Evolutionary conservation across 2,888 invertebrate species (phyloP), one percentile per base, ranked within the genome.

Genomic region (Lycocerus yunnanus): DNA sequence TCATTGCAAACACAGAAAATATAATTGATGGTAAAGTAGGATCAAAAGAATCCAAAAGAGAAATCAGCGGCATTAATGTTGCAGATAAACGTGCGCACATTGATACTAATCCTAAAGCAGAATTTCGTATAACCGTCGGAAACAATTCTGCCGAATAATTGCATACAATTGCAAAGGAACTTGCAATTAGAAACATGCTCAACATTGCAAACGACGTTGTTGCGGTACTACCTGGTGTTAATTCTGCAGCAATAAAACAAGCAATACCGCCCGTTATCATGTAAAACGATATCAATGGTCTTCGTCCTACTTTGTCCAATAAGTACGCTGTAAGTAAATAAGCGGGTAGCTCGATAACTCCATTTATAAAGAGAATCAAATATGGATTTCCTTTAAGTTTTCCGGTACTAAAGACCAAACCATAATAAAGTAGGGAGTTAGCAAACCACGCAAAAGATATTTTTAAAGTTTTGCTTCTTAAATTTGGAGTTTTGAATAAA

Each of bases 141-240:
- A 95, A 96, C 15, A 95, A 85, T 87, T 96, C 95, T 0, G 95
- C 95, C 0, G 95, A 95, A 83, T 95, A 96, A 82, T 95, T 95
- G 84, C 95, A 96, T 78, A 95, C 92, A 21, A 95, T 93, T 13
- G 95, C 95, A 86, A 96, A 96, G 0, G 95, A 95, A 68, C 94
- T 93, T 8, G 95, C 94, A 68, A 96, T 94, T 81, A 95, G 92
- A 43, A 95, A 89, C 87, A 96, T 96, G 0, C 95, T 95, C 15
- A 92, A 84, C 86, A 95, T 91, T 0, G 94, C 94, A 75, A 94
- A 89, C 0, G 89, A 88, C 0, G 91, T 92, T 0, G 91, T 89
- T 2, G 88, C 82, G 1, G 89, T 88, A 70, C 91, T 91, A 59
- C 93, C 92, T 74, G 89, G 88, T 0, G 92, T 89, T 69, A 95